Base-by-base conservation (phyloP, 2,888 invertebrate genomes). In the Tortrix viridana region DNA sequence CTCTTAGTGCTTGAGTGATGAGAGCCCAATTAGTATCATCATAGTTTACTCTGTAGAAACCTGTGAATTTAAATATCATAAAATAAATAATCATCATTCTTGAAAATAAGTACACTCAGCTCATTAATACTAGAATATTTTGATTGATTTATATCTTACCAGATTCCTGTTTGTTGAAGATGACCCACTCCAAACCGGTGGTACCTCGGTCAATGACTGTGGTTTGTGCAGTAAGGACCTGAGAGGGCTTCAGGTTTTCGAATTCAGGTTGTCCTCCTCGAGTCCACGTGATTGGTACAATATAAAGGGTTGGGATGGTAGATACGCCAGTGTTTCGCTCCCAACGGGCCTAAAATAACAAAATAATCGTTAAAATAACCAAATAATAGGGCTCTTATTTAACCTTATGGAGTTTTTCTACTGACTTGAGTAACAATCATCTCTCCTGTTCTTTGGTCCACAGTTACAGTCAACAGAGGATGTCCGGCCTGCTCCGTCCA, bases 401-500 rank as follows among this genome's bases (percentile, higher is more conserved):
- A 32, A 32, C 1, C 32, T 32, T 12, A 26, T 26, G 12, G 32
- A 19, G 12, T 20, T 20, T 20, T 48, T 14, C 55, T 18, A 49
- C 23, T 65, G 78, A 92, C 88, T 85, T 94, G 94, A 0, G 72
- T 76, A 3, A 94, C 70, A 3, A 47, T 74, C 67, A 92, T 87
- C 1, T 46, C 67, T 37, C 88, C 86, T 23, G 84, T 85, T 0
- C 46, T 60, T 20, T 93, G 90, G 68, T 93, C 71, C 14, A 93
- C 77, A 0, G 59, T 71, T 0, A 95, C 93, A 0, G 79, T 91
- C 14, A 95, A 66, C 0, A 95, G 73, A 0, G 95, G 95, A 74
- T 93, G 94, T 1, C 95, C 95, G 59, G 92, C 83, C 69, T 94
- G 92, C 48, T 91, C 88, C 0, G 94, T 92, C 95, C 95, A 96